Evolutionary conservation across 2,888 invertebrate genomes (phyloP).

Genomic region (Papilio demoleus): DNA sequence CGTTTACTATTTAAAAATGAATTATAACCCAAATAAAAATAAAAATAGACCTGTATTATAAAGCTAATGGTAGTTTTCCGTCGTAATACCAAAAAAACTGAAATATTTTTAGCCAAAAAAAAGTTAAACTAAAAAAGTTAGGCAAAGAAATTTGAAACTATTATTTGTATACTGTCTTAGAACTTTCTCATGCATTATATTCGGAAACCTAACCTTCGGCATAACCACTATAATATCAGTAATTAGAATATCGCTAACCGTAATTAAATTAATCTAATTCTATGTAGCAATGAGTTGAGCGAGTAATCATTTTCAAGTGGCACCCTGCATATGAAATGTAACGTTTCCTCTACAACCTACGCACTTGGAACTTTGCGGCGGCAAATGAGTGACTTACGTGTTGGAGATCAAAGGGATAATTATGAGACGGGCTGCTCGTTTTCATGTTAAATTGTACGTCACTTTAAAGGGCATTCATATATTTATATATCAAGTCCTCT

Average conservation of each 20-base stretch:
- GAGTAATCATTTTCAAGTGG: constrained; percentile 8
- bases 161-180: too few species aligned
- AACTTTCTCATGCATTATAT: background rate
- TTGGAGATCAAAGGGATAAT: constrained; percentile 62
- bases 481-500: constrained; percentile 40
- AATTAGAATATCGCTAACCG: background rate
- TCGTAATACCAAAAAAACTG: too few species aligned
- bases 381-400: constrained; percentile 58
- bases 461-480: constrained; percentile 38
- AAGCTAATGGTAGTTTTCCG: too few species aligned
- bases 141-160: too few species aligned
- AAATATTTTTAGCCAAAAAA: too few species aligned
- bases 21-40: too few species aligned
- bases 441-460: constrained; percentile 50
- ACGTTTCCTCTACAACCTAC: constrained; percentile 43
- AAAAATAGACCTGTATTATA: too few species aligned
- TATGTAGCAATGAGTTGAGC: background rate
- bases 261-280: background rate
- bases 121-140: too few species aligned
- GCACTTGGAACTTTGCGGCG: constrained; percentile 50
- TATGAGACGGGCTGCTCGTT: constrained; percentile 55
- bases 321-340: constrained; percentile 15
- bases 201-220: background rate
- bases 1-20: too few species aligned
- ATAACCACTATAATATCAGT: background rate